Conservation (phyloP, 2,888 invertebrate genomes). For the Fabriciana adippe region DNA sequence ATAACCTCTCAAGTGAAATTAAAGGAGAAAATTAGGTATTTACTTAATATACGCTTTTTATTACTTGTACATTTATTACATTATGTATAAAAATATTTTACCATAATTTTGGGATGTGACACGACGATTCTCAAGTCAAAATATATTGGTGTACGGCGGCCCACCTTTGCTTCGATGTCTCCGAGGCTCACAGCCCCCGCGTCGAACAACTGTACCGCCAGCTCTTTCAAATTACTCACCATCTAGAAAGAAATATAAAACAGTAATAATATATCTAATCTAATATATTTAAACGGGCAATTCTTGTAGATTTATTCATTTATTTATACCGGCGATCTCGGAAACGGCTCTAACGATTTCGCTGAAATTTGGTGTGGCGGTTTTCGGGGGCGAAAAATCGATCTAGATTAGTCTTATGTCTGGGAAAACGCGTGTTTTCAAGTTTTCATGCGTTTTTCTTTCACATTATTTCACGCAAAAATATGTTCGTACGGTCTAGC, state of each 20-base stretch:
- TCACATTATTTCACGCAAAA: no score
- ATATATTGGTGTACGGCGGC: conserved; percentile 95
- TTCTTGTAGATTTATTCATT: no score
- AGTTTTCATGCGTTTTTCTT: no score
- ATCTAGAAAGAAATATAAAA: conserved; percentile 44
- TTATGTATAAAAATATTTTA: conserved; percentile 60
- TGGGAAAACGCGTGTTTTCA: no score
- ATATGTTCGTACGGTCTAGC: no score
- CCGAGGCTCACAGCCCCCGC: conserved; percentile 95
- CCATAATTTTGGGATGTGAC: conserved; percentile 93
- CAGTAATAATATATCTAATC: background rate
- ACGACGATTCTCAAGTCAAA: conserved; percentile 96
- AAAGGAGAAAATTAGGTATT: background rate
- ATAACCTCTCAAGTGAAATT: no score
- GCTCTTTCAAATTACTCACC: conserved; percentile 67
- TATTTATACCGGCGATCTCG: no score
- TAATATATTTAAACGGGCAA: no score
- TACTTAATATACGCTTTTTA: background rate
- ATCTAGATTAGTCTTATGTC: no score
- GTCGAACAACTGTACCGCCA: conserved; percentile 88
- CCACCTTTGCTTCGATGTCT: conserved; percentile 94
- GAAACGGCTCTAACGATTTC: no score
- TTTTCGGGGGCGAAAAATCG: no score
- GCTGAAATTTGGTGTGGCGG: no score
- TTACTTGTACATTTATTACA: background rate